Evolutionary conservation across 2,113 vertebrate genomes (phyloP), one percentile per base, ranked within the genome.

Genomic region (Pseudolaguvia tuberculata): DNA sequence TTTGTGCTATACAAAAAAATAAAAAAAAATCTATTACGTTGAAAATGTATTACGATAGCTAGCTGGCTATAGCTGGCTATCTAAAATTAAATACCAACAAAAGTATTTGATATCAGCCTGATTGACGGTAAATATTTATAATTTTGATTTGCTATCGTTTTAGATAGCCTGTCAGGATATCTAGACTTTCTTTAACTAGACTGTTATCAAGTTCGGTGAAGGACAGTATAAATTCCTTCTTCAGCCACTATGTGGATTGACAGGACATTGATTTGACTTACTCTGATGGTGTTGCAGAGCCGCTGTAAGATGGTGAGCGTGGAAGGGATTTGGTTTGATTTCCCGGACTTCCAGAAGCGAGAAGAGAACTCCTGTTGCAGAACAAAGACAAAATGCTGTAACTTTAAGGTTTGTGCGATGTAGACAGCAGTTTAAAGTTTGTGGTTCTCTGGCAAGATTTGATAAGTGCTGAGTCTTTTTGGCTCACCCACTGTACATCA

Each of bases 401-500:
- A 55, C 59, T 35, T 4, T 17, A 17, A 20, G 6, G 52, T 58
- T 35, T 57, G n/a, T 17, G 47, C 23, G 27, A 47, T 17, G 67
- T 27, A 74, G 20, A 74, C 31, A 14, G 18, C 5, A 29, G 47
- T 57, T 71, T 50, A 1, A 48, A 68, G 20, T 35, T 68, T 14
- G 42, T 20, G 5, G 13, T 14, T 21, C 18, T 61, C 55, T 50
- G 8, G 77, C 35, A 20, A 55, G 27, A 14, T 55, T 42, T 3
- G 21, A 21, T 56, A 48, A 27, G 21, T 11, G 17, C 21, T 25
- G 39, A 63, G 50, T 52, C 35, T 4, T 1, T 6, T 7, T 55
- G 29, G 29, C 94, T 93, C 87, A 99, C 96, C 95, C 92, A 0
- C 96, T 98, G 84, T 92, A 95, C 91, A 96, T 93, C 82, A 98